Conservation (phyloP, 2,888 invertebrate species). For the Heteropelma amictum region DNA sequence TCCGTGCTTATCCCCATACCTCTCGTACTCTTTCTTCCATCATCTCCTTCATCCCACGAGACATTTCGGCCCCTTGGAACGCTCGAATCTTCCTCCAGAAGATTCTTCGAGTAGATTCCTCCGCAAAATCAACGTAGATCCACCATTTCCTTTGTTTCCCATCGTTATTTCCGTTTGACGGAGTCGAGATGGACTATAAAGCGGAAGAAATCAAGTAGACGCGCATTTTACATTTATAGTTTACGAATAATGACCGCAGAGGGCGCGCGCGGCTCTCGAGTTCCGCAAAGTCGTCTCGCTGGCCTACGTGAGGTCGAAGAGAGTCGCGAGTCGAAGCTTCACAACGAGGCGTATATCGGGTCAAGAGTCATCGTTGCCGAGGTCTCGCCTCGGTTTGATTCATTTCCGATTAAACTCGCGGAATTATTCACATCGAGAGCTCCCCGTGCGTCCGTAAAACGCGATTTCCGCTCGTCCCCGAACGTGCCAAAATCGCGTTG, state of each 20-base stretch:
- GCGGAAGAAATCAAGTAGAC: too few species aligned
- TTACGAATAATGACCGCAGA: constrained; percentile 14
- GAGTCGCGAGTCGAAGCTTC: constrained; percentile 36
- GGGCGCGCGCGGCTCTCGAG: constrained; percentile 18
- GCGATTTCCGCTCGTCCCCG: background rate
- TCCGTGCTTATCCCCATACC: constrained; percentile 16
- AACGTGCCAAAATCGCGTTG: too few species aligned
- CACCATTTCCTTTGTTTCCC: constrained; percentile 19
- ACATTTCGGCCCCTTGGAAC: constrained; percentile 35
- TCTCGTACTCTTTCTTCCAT: constrained; percentile 37
- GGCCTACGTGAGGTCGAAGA: constrained; percentile 52
- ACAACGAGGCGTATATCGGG: constrained; percentile 27
- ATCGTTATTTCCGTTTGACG: constrained; percentile 5
- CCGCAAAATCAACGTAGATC: too few species aligned
- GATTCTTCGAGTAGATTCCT: constrained; percentile 40
- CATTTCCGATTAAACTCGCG: constrained; percentile 51
- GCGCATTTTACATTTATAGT: background rate
- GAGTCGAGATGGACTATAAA: too few species aligned
- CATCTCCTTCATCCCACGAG: constrained; percentile 44
- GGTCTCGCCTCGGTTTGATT: constrained; percentile 42
- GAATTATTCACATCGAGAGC: constrained; percentile 3
- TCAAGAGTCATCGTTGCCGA: constrained; percentile 52
- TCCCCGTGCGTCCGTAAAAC: background rate
- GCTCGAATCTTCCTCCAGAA: constrained; percentile 19
- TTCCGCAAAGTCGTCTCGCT: constrained; percentile 49